Conservation (phyloP, 2,888 invertebrate genomes). For the Andrena bicolor region DNA sequence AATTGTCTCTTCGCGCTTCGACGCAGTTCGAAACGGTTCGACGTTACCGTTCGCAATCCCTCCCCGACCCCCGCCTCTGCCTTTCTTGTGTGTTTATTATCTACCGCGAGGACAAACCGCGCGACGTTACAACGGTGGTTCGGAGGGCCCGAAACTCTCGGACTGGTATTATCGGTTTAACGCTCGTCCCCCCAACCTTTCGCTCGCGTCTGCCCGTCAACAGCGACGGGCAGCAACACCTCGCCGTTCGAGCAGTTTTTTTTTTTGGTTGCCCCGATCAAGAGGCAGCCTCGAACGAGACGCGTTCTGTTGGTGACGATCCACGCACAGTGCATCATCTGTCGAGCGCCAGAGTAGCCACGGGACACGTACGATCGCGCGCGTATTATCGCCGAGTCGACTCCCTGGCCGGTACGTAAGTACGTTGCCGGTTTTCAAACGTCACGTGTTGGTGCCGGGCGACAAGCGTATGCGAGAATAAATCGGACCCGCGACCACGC, state of each 20-base stretch:
- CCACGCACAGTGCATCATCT: conserved; percentile 29
- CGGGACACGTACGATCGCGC: conserved; percentile 1
- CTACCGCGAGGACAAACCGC: conserved; percentile 23
- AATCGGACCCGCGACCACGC: conserved; percentile 19
- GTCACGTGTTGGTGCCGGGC: conserved; percentile 60
- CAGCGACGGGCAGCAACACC: conserved; percentile 52
- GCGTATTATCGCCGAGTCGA: conserved; percentile 14
- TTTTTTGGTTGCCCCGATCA: conserved; percentile 22
- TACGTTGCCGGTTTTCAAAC: conserved; percentile 24
- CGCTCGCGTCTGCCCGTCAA: conserved; percentile 59
- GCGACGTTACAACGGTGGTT: conserved; percentile 20
- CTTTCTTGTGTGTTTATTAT: conserved; percentile 35
- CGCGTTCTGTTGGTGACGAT: conserved; percentile 26
- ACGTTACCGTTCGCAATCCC: conserved; percentile 9
- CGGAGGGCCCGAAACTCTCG: conserved; percentile 39
- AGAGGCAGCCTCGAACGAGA: not conserved
- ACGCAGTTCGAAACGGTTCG: conserved; percentile 25
- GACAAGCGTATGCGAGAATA: conserved; percentile 26
- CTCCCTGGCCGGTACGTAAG: not conserved
- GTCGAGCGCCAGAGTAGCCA: conserved; percentile 20
- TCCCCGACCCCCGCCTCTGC: not conserved
- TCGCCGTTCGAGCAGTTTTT: conserved; percentile 23
- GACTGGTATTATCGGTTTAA: not conserved
- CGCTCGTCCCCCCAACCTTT: not conserved
- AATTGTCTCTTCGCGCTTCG: conserved; percentile 19